Evolutionary conservation across 2,797 vertebrate genomes (phyloP).

Genomic region (Sebastes cheni): DNA sequence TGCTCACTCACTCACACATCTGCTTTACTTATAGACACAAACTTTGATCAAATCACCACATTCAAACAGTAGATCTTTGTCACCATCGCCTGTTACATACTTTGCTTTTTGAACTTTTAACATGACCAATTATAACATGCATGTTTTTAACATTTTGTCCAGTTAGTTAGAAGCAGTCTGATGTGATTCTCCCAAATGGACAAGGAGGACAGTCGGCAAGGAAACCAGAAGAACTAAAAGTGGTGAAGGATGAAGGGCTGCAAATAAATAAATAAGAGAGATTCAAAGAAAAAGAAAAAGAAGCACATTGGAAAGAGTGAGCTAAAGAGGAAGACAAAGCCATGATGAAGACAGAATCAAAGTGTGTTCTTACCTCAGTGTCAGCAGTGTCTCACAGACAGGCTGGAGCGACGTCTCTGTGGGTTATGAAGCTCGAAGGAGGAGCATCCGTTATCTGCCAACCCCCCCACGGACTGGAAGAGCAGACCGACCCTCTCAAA

Average conservation of each 20-base stretch:
- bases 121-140: not conserved
- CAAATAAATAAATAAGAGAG: not conserved
- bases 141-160: not conserved
- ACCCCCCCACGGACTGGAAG: not conserved
- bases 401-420: not conserved
- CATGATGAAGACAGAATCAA: not conserved
- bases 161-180: not conserved
- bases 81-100: too few relatives aligned
- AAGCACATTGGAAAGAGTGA: not conserved
- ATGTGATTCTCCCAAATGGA: not conserved
- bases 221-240: not conserved
- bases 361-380: slow-evolving; percentile 51
- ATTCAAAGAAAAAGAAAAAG: not conserved
- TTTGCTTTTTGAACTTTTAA: not conserved
- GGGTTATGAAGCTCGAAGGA: slow-evolving; percentile 69
- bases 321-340: not conserved
- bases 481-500: not conserved
- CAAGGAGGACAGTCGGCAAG: not conserved
- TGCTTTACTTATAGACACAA: not conserved
- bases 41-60: not conserved
- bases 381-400: slow-evolving; percentile 16
- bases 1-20: not conserved
- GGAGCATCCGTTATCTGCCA: slow-evolving; percentile 45
- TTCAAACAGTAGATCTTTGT: not conserved
- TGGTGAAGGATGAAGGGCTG: not conserved